phyloP scores from a whole-genome alignment of 2,797 vertebrate genomes.

The Cossypha niveicapilla region DNA sequence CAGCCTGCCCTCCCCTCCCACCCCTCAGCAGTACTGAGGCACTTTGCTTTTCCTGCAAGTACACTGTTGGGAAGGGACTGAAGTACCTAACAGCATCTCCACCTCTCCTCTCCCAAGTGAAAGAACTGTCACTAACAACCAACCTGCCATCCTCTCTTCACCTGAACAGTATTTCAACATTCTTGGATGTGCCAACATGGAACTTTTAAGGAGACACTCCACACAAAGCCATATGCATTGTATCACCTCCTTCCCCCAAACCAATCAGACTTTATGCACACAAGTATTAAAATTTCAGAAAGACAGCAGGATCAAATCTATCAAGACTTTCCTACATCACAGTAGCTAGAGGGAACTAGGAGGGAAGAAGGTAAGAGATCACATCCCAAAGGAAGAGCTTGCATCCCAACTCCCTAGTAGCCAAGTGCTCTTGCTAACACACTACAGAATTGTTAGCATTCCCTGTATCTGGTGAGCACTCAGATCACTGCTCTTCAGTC shows the following conservation, averaged over 20 bases:
- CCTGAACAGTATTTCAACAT: background rate
- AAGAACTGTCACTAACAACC: background rate
- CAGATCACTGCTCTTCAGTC: background rate
- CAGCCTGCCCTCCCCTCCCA: background rate
- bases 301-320: background rate
- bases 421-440: background rate
- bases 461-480: background rate
- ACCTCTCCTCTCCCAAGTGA: background rate
- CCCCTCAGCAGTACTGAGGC: background rate
- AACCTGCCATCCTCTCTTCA: background rate
- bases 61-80: fast-evolving
- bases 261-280: background rate
- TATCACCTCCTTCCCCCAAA: background rate
- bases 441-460: background rate
- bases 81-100: background rate
- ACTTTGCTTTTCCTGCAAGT: background rate
- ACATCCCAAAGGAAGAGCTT: background rate
- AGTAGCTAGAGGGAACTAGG: background rate
- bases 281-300: background rate
- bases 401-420: background rate
- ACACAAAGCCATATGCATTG: background rate
- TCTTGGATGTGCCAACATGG: background rate
- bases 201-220: background rate
- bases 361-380: background rate
- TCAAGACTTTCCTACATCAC: background rate